Evolutionary conservation across 2,888 invertebrate genomes (phyloP).

Genomic region (Melanargia galathea): DNA sequence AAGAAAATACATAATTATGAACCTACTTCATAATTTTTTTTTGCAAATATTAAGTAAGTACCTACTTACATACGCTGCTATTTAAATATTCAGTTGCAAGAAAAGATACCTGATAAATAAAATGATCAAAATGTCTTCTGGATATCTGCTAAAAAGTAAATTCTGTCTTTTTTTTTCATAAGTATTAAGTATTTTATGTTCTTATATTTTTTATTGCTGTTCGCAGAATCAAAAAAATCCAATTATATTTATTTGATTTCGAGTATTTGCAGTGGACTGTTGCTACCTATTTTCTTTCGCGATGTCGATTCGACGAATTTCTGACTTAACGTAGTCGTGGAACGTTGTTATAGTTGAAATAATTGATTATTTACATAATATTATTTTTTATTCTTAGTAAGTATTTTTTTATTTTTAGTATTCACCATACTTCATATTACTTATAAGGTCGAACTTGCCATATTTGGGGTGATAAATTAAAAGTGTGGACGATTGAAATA

Average conservation of each 20-base stretch:
- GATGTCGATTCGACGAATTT: constrained; percentile 12
- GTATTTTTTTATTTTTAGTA: too few relatives aligned
- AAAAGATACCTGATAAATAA: background rate
- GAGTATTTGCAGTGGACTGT: background rate
- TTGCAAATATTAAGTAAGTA: constrained; percentile 9
- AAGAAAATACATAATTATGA: background rate
- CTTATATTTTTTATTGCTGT: background rate
- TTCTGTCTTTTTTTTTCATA: background rate
- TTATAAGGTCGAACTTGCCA: background rate
- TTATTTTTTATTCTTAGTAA: background rate
- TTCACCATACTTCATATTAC: too few relatives aligned
- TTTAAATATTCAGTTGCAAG: background rate
- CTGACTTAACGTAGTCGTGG: background rate
- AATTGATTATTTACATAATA: background rate
- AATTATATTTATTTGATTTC: background rate
- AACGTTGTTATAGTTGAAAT: background rate
- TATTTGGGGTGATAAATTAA: constrained; percentile 13
- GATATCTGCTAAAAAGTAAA: background rate
- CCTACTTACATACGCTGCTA: too few relatives aligned
- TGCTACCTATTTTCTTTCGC: background rate
- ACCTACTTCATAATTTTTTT: constrained; percentile 9
- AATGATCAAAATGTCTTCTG: constrained; percentile 8
- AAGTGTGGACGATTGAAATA: constrained; percentile 7
- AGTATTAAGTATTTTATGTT: constrained; percentile 7
- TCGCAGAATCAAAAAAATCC: background rate